Base-by-base conservation (phyloP, 2,888 invertebrate species). In the Leucophenga maculata region DNA sequence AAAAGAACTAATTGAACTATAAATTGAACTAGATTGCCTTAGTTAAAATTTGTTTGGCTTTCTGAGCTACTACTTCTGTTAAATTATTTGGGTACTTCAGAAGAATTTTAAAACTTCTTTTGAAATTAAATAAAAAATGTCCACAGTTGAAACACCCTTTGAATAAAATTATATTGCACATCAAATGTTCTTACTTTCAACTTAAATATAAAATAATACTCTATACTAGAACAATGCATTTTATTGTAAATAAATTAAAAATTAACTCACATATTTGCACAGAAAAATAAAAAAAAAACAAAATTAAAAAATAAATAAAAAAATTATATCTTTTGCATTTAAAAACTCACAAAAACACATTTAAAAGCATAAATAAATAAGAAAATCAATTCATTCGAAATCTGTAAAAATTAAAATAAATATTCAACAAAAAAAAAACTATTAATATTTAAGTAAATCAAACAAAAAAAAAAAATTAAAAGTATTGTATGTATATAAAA, bases 211-310 rank as follows among this genome's bases (percentile, higher is more conserved):
- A 26, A 16, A 46, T 13, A 62, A 44, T 39, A 44, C 60, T 62
- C 18, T 59, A 54, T 13, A n/a, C n/a, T 14, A 14, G n/a, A 26
- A 70, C 54, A 72, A 70, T 46, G n/a, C 46, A 13, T 62, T 62
- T 62, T 62, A 62, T 62, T 62, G 60, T 62, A 62, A 62, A 62
- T 62, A 62, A 44, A 62, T 44, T 44, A 39, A 18, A 62, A 62
- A 62, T 44, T 44, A 44, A 62, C 18, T 62, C 60, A 44, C 60
- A 62, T 18, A 44, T 62, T 62, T 54, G 54, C 65, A 52, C 65
- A 54, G 6, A 67, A 39, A 4, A 57, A 16, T 20, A 57, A 55
- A 31, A 59, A 68, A 70, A 55, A 31, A 54, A 59, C n/a, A n/a
- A 62, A 44, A 62, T 44, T 44, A 39, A 18, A 62, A 62, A 62